phyloP scores from a whole-genome alignment of 2,888 invertebrate species.

The Stenoptilia bipunctidactyla region DNA sequence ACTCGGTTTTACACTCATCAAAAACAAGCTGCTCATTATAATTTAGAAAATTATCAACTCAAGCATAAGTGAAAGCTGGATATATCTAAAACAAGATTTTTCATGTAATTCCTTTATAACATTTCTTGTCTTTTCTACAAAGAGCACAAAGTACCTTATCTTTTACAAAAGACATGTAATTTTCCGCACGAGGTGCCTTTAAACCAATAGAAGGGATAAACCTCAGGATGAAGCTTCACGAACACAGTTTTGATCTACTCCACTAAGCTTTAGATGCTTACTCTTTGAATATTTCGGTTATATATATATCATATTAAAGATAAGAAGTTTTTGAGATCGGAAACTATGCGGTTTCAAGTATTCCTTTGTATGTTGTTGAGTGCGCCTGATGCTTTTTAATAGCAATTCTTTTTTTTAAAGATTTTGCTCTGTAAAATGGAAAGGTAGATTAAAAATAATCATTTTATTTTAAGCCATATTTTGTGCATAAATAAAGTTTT shows the following conservation, averaged over 20 bases:
- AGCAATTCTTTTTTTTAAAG: too few species aligned
- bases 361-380: too few species aligned
- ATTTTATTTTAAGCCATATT: too few species aligned
- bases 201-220: slow-evolving; percentile 41
- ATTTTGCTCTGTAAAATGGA: too few species aligned
- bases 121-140: slow-evolving; percentile 4
- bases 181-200: slow-evolving; percentile 35
- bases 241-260: slow-evolving; percentile 26
- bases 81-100: slow-evolving; percentile 25
- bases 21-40: too few species aligned
- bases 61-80: slow-evolving; percentile 39
- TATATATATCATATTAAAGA: slow-evolving; percentile 4
- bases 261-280: slow-evolving; percentile 20
- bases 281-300: slow-evolving; percentile 4
- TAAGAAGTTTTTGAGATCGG: too few species aligned
- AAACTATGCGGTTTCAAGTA: too few species aligned
- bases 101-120: slow-evolving; percentile 24
- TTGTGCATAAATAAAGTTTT: too few species aligned
- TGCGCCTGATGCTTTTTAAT: too few species aligned
- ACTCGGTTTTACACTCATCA: too few species aligned
- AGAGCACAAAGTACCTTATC: background rate
- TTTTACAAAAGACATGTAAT: slow-evolving; percentile 29
- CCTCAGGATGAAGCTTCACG: slow-evolving; percentile 7
- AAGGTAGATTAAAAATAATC: too few species aligned
- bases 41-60: too few species aligned